phyloP scores from a whole-genome alignment of 2,113 vertebrate genomes.

The Nettapus auritus region DNA sequence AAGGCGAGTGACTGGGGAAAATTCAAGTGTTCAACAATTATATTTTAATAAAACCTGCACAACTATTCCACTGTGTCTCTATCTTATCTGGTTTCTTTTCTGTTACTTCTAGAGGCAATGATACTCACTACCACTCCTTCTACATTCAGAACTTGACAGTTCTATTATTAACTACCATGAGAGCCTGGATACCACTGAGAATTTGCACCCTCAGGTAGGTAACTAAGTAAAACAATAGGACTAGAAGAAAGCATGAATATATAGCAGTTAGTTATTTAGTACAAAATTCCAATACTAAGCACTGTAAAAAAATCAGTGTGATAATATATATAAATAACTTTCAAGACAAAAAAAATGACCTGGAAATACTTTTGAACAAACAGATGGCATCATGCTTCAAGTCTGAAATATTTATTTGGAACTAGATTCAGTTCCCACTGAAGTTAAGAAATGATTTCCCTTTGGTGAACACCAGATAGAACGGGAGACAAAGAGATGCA shows the following conservation, averaged over 20 bases:
- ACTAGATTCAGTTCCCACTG: background rate
- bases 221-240: background rate
- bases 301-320: background rate
- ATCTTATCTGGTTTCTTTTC: background rate
- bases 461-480: background rate
- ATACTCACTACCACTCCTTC: background rate
- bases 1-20: background rate
- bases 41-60: background rate
- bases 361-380: background rate
- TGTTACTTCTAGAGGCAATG: background rate
- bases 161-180: background rate
- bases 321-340: background rate
- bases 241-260: background rate
- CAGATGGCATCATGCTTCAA: background rate
- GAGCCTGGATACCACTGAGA: background rate
- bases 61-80: background rate
- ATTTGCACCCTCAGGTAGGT: background rate
- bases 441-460: background rate
- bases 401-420: background rate
- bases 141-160: background rate
- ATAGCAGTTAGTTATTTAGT: background rate
- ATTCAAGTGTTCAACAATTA: background rate
- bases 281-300: background rate
- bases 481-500: background rate
- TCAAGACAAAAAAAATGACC: background rate